A percentile compares a stretch with the other conserved stretches of the same genome.
phyloP scores from a whole-genome alignment of 1,140 invertebrate genomes.

The Drosophila ananassae region DNA sequence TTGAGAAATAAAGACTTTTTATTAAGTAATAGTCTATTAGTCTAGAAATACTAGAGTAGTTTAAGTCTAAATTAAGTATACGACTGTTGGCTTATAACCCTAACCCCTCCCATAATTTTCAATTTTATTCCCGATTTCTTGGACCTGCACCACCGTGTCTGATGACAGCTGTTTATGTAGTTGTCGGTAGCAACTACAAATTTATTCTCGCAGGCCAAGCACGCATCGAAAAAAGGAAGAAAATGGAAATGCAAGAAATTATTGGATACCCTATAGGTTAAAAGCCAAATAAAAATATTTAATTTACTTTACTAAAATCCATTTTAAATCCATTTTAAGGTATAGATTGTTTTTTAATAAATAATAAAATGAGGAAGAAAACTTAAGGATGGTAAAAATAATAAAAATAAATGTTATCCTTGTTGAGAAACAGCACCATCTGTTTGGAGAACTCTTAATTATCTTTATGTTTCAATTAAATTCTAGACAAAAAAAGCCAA shows the following conservation, averaged over 20 bases:
- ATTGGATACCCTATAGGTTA: constrained; percentile 5
- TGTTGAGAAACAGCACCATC: constrained; percentile 2
- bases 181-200: constrained; percentile 40
- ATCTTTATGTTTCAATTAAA: constrained; percentile 28
- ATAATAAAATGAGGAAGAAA: no score
- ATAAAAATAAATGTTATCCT: neutral
- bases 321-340: neutral
- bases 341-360: no score
- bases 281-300: neutral
- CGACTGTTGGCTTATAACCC: neutral
- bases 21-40: no score
- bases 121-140: neutral
- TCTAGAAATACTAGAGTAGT: no score
- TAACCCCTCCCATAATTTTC: neutral
- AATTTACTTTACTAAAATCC: neutral
- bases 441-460: constrained; percentile 21
- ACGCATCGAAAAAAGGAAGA: constrained; percentile 4
- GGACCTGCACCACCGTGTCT: neutral
- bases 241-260: neutral
- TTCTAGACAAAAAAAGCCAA: constrained; percentile 10
- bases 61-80: neutral
- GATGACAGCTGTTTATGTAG: constrained; percentile 52
- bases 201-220: constrained; percentile 6
- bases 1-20: no score
- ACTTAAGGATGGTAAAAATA: no score